These are phyloP conservation scores for Sebastes schlegelii DNA, from an alignment of 2,113 vertebrate genomes.

Conservation along the genomic window DNA sequence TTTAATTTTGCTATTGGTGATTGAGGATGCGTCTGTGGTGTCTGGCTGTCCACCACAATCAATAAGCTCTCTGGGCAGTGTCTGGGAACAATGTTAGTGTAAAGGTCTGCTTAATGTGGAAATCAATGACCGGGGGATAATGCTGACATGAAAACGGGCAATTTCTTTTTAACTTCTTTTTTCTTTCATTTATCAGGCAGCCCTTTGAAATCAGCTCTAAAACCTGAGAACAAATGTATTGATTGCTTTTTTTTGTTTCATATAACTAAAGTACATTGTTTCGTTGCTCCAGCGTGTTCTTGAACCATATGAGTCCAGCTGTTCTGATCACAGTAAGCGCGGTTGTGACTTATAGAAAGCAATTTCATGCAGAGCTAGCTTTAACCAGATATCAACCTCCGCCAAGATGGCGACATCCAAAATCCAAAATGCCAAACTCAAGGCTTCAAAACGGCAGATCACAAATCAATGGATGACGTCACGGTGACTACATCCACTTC, in stretches of 20 bases:
- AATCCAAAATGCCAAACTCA: no score
- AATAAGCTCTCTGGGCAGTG: constrained; percentile 58
- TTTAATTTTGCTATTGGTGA: constrained; percentile 61
- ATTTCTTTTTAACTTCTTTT: constrained; percentile 13
- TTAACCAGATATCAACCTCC: not conserved
- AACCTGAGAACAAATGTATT: not conserved
- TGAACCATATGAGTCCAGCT: not conserved
- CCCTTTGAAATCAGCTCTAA: not conserved
- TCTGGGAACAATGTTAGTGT: constrained; percentile 57
- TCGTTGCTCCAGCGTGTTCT: not conserved
- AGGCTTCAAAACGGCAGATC: no score
- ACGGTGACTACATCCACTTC: no score
- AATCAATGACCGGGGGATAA: constrained; percentile 58
- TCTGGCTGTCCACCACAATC: constrained; percentile 69
- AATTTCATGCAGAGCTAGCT: not conserved
- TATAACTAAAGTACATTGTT: not conserved
- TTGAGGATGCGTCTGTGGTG: constrained; percentile 58
- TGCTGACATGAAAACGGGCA: constrained; percentile 28
- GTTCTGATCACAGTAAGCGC: not conserved
- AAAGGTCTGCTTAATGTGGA: constrained; percentile 68
- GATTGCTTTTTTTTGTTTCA: not conserved
- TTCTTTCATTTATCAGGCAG: constrained; percentile 23
- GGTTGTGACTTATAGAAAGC: not conserved
- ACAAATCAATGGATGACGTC: no score
- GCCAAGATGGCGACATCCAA: no score